Conservation (phyloP, 35 echinoderm and acorn worm species). For the Anneissia japonica region DNA sequence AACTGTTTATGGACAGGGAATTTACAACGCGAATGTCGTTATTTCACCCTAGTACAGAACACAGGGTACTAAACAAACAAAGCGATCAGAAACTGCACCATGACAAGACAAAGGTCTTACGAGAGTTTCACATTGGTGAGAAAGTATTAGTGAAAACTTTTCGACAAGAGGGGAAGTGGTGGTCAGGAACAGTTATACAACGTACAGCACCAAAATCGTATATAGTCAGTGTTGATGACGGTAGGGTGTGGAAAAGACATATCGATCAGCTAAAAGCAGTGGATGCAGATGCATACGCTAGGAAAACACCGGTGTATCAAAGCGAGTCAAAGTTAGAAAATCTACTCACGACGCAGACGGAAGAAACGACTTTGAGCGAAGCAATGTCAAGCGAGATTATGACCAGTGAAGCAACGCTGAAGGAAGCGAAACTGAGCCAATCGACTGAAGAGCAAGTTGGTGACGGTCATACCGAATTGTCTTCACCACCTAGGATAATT, state of each 20-base stretch:
- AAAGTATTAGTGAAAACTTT: conserved; percentile 1
- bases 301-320: too few species aligned
- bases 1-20: conserved; percentile 13
- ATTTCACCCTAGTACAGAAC: not conserved
- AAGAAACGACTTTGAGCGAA: too few species aligned
- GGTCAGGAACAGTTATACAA: not conserved
- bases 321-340: too few species aligned
- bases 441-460: too few species aligned
- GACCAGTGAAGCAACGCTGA: too few species aligned
- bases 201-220: conserved; percentile 6
- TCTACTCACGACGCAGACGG: too few species aligned
- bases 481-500: too few species aligned
- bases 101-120: not conserved
- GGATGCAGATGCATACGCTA: not conserved
- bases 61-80: not conserved
- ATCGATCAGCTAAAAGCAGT: not conserved
- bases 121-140: conserved; percentile 10
- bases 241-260: conserved; percentile 14
- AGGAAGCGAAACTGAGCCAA: too few species aligned
- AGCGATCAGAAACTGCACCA: conserved; percentile 8
- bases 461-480: too few species aligned
- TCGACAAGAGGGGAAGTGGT: not conserved
- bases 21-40: not conserved
- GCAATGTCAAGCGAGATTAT: too few species aligned
- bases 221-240: not conserved